These are phyloP conservation scores for Plagodis pulveraria DNA, from an alignment of 2,888 invertebrate genomes.

Conservation along the genomic window DNA sequence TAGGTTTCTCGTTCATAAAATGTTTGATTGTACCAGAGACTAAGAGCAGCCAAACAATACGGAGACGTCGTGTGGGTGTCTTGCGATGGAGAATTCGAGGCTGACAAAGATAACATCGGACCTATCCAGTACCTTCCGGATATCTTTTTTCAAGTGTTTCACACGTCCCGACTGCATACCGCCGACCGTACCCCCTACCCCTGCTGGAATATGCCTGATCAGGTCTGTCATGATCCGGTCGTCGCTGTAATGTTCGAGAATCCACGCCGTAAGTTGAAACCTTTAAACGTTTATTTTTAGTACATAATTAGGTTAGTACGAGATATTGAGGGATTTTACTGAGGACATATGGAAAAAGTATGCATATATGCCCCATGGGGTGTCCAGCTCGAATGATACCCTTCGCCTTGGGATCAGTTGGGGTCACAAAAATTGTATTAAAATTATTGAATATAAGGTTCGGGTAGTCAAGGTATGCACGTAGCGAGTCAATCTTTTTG, in stretches of 20 bases:
- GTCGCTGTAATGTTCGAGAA: conserved; percentile 73
- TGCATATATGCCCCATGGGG: too few relatives aligned
- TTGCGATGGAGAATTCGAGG: conserved; percentile 91
- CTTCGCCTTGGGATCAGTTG: too few relatives aligned
- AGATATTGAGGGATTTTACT: too few relatives aligned
- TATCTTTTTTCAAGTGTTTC: conserved; percentile 85
- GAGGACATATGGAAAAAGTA: too few relatives aligned
- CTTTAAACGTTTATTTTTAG: too few relatives aligned
- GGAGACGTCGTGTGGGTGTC: conserved; percentile 91
- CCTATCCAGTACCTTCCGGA: conserved; percentile 88
- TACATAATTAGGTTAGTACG: too few relatives aligned
- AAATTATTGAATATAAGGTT: too few relatives aligned
- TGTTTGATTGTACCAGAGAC: conserved; percentile 47
- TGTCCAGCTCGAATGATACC: too few relatives aligned
- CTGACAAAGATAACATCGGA: conserved; percentile 91
- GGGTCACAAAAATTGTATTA: too few relatives aligned
- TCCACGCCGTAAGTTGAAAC: conserved; percentile 72
- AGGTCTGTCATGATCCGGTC: conserved; percentile 63
- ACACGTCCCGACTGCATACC: conserved; percentile 65
- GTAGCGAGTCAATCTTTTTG: too few relatives aligned
- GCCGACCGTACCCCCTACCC: conserved; percentile 70
- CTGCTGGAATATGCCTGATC: conserved; percentile 63
- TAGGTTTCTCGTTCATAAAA: too few relatives aligned
- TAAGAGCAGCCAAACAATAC: conserved; percentile 63
- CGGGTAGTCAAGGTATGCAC: too few relatives aligned